Percentiles rank a stretch among this genome's conserved stretches.
phyloP scores from a whole-genome alignment of 92 coral and sea anemone genomes.

The Palythoa grandis region DNA sequence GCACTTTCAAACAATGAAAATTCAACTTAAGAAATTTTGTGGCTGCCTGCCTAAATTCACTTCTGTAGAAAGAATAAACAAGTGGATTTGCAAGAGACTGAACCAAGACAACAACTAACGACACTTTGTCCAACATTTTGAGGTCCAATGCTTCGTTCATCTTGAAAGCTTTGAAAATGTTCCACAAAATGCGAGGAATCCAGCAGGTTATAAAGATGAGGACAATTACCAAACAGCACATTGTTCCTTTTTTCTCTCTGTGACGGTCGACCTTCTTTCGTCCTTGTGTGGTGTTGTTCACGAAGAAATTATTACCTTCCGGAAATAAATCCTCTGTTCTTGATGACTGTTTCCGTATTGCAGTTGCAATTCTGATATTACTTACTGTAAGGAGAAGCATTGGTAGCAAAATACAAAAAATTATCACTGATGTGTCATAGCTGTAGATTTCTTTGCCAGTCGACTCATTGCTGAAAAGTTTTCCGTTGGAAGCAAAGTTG shows the following conservation, averaged over 20 bases:
- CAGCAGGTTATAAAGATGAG: conserved; percentile 64
- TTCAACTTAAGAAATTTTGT: conserved; percentile 27
- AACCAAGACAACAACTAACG: conserved; percentile 62
- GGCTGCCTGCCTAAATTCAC: conserved; percentile 73
- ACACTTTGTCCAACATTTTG: conserved; percentile 58
- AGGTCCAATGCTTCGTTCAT: background rate
- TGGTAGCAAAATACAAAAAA: conserved; percentile 52
- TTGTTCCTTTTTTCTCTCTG: conserved; percentile 60
- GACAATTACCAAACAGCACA: conserved; percentile 60
- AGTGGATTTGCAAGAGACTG: conserved; percentile 76
- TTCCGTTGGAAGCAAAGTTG: conserved; percentile 17
- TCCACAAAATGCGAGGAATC: conserved; percentile 66
- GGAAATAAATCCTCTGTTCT: background rate
- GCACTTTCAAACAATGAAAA: too few relatives aligned
- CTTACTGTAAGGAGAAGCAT: conserved; percentile 54
- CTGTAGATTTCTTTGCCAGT: conserved; percentile 8
- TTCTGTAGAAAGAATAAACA: conserved; percentile 71
- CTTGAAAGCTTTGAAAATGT: conserved; percentile 46
- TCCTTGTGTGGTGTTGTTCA: background rate
- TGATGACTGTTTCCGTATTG: conserved; percentile 48
- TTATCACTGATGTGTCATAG: conserved; percentile 61
- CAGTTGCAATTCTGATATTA: conserved; percentile 61
- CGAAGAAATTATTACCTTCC: background rate
- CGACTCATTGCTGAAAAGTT: background rate
- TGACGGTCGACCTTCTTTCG: conserved; percentile 32